Evolutionary conservation across 2,113 vertebrate species (phyloP).

Genomic region (Alethe castanea): DNA sequence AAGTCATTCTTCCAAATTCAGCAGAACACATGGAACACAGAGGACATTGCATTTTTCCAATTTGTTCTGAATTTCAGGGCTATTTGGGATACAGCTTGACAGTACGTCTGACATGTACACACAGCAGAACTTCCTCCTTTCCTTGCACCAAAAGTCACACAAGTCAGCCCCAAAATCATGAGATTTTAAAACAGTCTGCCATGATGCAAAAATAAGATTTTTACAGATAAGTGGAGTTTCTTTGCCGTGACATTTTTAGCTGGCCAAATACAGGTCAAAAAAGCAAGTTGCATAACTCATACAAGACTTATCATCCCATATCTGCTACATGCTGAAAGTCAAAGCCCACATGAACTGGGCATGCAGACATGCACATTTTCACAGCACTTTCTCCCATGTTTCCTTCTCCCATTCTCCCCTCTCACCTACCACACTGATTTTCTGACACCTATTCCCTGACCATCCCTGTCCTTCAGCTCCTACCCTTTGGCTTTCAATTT

Average conservation of each 20-base stretch:
- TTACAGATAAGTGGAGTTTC: neutral
- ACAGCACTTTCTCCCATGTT: neutral
- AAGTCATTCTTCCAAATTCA: neutral
- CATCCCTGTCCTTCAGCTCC: neutral
- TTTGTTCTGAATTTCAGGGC: neutral
- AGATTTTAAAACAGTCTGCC: neutral
- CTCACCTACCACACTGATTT: neutral
- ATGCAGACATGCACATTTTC: neutral
- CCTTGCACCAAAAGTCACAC: neutral
- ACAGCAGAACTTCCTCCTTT: neutral
- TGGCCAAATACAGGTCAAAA: neutral
- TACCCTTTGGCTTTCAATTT: neutral
- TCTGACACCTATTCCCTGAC: neutral
- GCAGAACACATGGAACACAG: neutral
- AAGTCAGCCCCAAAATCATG: neutral
- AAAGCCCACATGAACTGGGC: neutral
- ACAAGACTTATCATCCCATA: neutral
- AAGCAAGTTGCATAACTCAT: neutral
- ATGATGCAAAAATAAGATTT: neutral
- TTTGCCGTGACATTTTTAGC: neutral
- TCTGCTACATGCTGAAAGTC: neutral
- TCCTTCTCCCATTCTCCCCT: neutral
- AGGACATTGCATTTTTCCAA: neutral
- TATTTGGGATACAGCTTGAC: neutral
- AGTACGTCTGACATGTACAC: neutral